Evolutionary conservation across 2,888 invertebrate species (phyloP), one percentile per base, ranked within the genome.

Genomic region (Phaedon cochleariae): DNA sequence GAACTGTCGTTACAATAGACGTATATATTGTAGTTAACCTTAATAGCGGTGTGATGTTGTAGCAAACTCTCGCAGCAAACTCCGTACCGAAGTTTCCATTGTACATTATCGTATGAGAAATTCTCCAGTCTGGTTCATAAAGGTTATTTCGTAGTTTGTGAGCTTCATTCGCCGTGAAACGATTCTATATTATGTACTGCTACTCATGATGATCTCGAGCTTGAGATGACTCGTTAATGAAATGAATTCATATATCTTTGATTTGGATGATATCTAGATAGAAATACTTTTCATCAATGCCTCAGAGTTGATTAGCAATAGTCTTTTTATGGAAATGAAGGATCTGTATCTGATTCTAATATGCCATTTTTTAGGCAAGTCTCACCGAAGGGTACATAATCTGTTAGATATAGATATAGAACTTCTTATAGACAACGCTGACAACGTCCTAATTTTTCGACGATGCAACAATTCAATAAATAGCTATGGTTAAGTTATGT

Each of bases 11-110:
- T 73, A 77, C 75, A 77, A 77, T 77, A 70, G 76, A 74, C 76
- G 75, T 76, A 75, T 76, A 75, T 77, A 78, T 76, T 75, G 77
- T 76, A 77, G 76, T 79, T 76, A 76, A 77, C 74, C 73, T 68
- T 76, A 75, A 77, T 76, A 73, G 75, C 74, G 73, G 74, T 71
- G 70, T 70, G 74, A 77, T 75, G 76, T 72, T 73, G 71, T 74
- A 74, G 73, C 65, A 73, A 72, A 73, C 61, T 73, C 63, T 57
- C 68, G 57, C 66, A 63, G 61, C 65, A 70, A 72, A 72, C 68
- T 69, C 66, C 60, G 60, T 65, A 64, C 63, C 64, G 49, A 72
- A 70, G 62, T 72, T 72, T 64, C 68, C 49, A 67, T 72, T 70
- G 70, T 70, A 59, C 59, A 54, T 55, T 51, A 51, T 58, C 52